These are phyloP conservation scores for Sebastolobus alascanus DNA, from an alignment of 2,797 vertebrate species.

Conservation along the genomic window DNA sequence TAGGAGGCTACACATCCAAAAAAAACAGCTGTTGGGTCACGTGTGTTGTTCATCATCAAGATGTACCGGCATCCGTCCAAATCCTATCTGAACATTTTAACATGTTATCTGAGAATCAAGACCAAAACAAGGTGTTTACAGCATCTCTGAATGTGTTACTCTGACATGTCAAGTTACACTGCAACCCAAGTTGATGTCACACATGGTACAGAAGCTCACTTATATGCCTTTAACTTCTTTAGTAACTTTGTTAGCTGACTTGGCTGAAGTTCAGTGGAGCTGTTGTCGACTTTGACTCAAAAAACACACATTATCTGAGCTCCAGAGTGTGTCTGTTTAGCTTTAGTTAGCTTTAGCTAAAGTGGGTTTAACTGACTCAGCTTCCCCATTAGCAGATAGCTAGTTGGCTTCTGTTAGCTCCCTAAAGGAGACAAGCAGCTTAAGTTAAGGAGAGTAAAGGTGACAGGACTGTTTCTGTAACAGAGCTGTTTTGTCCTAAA, in stretches of 20 bases:
- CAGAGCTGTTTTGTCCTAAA: constrained; percentile 21
- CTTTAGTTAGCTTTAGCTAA: not conserved
- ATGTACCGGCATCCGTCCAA: constrained; percentile 36
- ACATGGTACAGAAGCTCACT: too few species aligned
- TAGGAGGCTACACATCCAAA: constrained; percentile 65
- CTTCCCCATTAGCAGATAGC: constrained; percentile 56
- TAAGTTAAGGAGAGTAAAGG: not conserved
- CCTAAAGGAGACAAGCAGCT: constrained; percentile 31
- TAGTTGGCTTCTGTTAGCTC: constrained; percentile 47
- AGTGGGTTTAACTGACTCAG: constrained; percentile 74
- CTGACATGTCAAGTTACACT: constrained; percentile 66
- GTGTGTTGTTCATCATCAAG: constrained; percentile 54
- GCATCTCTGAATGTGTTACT: constrained; percentile 25
- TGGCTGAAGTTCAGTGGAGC: not conserved
- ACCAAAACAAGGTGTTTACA: not conserved
- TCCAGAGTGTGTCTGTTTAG: too few species aligned
- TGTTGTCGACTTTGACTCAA: not conserved
- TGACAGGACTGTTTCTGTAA: not conserved
- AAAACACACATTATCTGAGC: not conserved
- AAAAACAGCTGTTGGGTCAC: constrained; percentile 79
- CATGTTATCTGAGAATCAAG: not conserved
- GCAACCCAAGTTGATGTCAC: too few species aligned
- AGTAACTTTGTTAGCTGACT: not conserved
- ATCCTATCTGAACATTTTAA: not conserved
- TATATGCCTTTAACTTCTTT: not conserved